phyloP scores from a whole-genome alignment of 2,113 vertebrate genomes.

The Cephalopholis sonnerati region DNA sequence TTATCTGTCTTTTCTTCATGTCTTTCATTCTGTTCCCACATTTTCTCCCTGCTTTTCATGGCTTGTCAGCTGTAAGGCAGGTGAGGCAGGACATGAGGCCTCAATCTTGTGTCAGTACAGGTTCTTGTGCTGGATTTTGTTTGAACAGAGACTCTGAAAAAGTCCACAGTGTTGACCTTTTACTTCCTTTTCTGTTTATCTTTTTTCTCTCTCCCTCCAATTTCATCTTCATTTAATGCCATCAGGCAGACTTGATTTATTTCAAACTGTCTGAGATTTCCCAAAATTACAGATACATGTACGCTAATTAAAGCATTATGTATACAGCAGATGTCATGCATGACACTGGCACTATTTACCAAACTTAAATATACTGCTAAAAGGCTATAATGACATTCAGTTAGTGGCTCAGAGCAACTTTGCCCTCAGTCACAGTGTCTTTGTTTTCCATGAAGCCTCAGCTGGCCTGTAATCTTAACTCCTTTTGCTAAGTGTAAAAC shows the following conservation, averaged over 20 bases:
- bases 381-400: constrained; percentile 27
- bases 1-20: background rate
- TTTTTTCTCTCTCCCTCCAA: background rate
- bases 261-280: background rate
- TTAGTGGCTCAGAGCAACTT: background rate
- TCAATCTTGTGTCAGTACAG: background rate
- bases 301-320: background rate
- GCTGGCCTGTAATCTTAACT: constrained; percentile 47
- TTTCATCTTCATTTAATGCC: background rate
- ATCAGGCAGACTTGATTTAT: background rate
- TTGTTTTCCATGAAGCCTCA: constrained; percentile 22
- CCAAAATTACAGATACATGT: constrained; percentile 6
- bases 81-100: background rate
- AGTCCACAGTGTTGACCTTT: background rate
- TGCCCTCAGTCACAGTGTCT: constrained; percentile 25
- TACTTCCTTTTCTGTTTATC: background rate
- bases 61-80: background rate
- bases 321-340: background rate
- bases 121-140: background rate
- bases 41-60: background rate
- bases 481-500: constrained; percentile 24
- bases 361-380: background rate
- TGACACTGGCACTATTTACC: background rate
- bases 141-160: constrained; percentile 14
- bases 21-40: constrained; percentile 1